Conservation (phyloP, 1,140 invertebrate genomes). For the Muscidifurax raptorellus region DNA sequence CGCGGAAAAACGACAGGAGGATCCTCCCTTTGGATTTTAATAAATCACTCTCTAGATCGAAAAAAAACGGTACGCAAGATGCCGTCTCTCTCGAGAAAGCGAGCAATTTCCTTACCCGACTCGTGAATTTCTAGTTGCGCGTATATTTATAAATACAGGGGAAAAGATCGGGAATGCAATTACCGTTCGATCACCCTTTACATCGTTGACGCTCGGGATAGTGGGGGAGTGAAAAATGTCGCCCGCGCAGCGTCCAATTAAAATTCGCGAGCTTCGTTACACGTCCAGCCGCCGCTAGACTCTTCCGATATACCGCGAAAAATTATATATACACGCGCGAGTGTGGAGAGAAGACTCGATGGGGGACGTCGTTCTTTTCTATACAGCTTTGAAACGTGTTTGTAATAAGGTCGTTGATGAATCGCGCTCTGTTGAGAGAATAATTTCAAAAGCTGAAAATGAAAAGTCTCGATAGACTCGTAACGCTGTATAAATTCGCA, state of each 20-base stretch:
- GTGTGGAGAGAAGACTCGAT: neutral
- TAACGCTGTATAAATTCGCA: no score
- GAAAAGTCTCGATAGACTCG: neutral
- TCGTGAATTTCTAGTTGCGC: slow-evolving; percentile 11
- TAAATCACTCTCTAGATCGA: no score
- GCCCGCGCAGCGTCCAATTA: slow-evolving; percentile 34
- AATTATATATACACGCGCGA: neutral
- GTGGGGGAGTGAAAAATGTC: neutral
- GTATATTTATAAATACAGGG: no score
- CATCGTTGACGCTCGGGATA: neutral
- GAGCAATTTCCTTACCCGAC: no score
- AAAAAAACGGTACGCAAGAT: no score
- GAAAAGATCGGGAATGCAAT: slow-evolving; percentile 18
- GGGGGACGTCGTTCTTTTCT: no score
- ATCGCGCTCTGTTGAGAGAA: no score
- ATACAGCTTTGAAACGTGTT: no score
- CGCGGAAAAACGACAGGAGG: no score
- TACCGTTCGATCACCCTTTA: neutral
- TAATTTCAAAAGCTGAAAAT: neutral
- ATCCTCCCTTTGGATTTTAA: no score
- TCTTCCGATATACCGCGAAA: neutral
- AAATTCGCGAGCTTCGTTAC: slow-evolving; percentile 26
- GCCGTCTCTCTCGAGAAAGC: no score
- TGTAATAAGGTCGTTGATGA: neutral
- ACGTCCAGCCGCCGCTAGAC: neutral